Percentiles rank a stretch among this genome's conserved stretches.
These are phyloP conservation scores for Drosophila siamana DNA, from an alignment of 2,888 invertebrate genomes.

Conservation along the genomic window DNA sequence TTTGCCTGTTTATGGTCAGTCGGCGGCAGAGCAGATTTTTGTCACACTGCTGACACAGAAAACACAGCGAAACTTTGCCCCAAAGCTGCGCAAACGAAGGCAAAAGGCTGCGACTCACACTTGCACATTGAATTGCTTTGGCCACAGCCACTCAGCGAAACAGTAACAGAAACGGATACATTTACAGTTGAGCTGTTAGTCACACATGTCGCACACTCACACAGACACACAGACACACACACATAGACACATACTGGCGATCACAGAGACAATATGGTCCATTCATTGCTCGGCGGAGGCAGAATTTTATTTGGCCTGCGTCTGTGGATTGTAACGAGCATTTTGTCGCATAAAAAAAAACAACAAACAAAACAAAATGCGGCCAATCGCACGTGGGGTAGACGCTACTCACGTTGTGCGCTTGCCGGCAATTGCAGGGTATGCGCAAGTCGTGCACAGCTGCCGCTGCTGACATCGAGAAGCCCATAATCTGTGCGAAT, in stretches of 20 bases:
- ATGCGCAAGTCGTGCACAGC: slow-evolving; percentile 11
- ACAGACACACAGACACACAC: too few relatives aligned
- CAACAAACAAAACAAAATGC: too few relatives aligned
- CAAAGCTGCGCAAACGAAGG: slow-evolving; percentile 37
- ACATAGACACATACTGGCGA: too few relatives aligned
- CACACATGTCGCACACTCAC: too few relatives aligned
- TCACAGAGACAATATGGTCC: slow-evolving; percentile 49
- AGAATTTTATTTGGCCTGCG: slow-evolving; percentile 38
- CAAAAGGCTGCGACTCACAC: slow-evolving; percentile 2
- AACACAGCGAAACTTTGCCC: slow-evolving; percentile 22
- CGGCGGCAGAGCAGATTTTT: slow-evolving; percentile 42
- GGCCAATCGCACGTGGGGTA: too few relatives aligned
- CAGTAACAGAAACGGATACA: slow-evolving; percentile 31
- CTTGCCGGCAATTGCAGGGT: not conserved
- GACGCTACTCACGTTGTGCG: not conserved
- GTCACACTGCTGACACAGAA: slow-evolving; percentile 42
- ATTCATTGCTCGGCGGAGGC: slow-evolving; percentile 34
- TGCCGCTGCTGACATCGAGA: slow-evolving; percentile 9
- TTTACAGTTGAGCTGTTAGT: slow-evolving; percentile 59
- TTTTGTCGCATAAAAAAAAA: too few relatives aligned
- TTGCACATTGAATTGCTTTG: slow-evolving; percentile 34
- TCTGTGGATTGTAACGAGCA: slow-evolving; percentile 18
- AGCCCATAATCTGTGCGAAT: slow-evolving; percentile 58
- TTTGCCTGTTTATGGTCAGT: slow-evolving; percentile 63
- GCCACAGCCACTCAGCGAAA: slow-evolving; percentile 32